These are phyloP conservation scores for Protosalanx chinensis DNA, from an alignment of 2,797 vertebrate species.

Conservation along the genomic window DNA sequence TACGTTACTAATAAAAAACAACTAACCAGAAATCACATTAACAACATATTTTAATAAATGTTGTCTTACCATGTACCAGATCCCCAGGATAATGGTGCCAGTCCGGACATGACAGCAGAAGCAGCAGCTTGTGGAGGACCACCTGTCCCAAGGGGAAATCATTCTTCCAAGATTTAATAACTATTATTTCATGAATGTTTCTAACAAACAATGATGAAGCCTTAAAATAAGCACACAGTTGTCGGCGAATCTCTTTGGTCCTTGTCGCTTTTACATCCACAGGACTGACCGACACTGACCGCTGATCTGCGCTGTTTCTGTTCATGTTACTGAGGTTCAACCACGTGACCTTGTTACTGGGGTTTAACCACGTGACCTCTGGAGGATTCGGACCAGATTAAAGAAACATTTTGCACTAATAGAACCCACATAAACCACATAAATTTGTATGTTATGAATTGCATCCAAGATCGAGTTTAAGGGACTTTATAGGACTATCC, in stretches of 20 bases:
- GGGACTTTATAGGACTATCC: too few species aligned
- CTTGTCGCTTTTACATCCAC: constrained; percentile 18
- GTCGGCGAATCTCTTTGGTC: background rate
- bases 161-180: constrained; percentile 54
- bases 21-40: background rate
- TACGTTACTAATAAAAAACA: background rate
- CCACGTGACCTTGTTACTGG: constrained; percentile 71
- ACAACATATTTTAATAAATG: background rate
- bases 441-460: too few species aligned
- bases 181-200: constrained; percentile 61
- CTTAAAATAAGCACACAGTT: background rate
- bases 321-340: constrained; percentile 45
- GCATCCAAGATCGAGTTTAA: too few species aligned
- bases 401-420: too few species aligned
- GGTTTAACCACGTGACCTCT: constrained; percentile 69
- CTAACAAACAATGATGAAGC: background rate
- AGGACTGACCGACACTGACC: constrained; percentile 14
- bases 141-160: constrained; percentile 92
- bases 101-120: constrained; percentile 97
- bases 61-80: constrained; percentile 91
- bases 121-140: constrained; percentile 97
- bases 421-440: too few species aligned
- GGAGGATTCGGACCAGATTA: constrained; percentile 30
- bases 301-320: constrained; percentile 23
- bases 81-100: constrained; percentile 93